These are phyloP conservation scores for Melieria omissa DNA, from an alignment of 2,888 invertebrate species.

Conservation along the genomic window DNA sequence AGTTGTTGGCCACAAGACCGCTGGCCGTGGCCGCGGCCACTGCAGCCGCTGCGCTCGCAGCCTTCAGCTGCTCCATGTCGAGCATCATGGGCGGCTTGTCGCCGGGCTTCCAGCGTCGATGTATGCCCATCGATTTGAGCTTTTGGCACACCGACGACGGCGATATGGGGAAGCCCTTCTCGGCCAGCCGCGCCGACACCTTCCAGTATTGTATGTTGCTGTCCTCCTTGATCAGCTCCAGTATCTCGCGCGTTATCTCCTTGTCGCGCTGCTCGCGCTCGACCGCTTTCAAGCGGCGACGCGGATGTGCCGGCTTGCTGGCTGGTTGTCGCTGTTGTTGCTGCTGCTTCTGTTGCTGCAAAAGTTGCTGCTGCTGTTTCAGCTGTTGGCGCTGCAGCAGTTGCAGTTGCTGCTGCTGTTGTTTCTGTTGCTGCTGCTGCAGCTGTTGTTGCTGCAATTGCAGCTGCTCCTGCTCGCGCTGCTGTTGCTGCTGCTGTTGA, in stretches of 20 bases:
- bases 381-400: conserved; percentile 45
- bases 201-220: conserved; percentile 66
- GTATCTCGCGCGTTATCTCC: conserved; percentile 64
- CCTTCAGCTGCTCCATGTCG: conserved; percentile 60
- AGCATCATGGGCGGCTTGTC: conserved; percentile 61
- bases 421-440: conserved; percentile 44
- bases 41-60: conserved; percentile 42
- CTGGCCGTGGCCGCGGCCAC: conserved; percentile 41
- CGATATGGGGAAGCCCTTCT: conserved; percentile 64
- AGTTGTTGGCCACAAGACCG: conserved; percentile 41
- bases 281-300: conserved; percentile 62
- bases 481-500: conserved; percentile 45
- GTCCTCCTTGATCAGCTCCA: conserved; percentile 64
- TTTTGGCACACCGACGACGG: conserved; percentile 66
- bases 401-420: conserved; percentile 48
- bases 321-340: conserved; percentile 39
- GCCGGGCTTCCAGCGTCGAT: conserved; percentile 65
- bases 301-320: conserved; percentile 46
- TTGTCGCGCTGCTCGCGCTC: conserved; percentile 63
- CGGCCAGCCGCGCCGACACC: conserved; percentile 64
- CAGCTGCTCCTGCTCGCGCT: conserved; percentile 42
- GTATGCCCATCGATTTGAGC: conserved; percentile 65
- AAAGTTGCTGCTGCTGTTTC: conserved; percentile 45
- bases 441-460: conserved; percentile 45
- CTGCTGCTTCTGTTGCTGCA: conserved; percentile 39